Conservation (phyloP, 64 coral and sea anemone species). For the Acropora tenuis region DNA sequence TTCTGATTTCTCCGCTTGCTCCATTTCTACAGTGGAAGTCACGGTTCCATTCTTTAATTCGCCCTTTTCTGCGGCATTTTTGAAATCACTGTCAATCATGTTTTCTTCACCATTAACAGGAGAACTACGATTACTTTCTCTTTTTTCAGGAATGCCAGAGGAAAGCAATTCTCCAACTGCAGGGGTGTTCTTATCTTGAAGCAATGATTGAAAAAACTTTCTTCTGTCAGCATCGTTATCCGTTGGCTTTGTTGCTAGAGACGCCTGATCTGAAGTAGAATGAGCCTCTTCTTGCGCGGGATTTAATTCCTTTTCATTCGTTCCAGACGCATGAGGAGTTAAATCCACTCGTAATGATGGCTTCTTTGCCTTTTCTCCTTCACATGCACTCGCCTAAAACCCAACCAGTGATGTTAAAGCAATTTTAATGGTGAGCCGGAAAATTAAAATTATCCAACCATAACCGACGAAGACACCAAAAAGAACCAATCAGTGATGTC, state of each 20-base stretch:
- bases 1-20: not conserved
- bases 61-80: not conserved
- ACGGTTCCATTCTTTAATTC: not conserved
- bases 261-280: not conserved
- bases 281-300: not conserved
- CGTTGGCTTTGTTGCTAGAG: conserved; percentile 35
- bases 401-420: not conserved
- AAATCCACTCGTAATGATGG: not conserved
- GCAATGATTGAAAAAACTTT: conserved; percentile 85
- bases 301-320: not conserved
- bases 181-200: conserved; percentile 65
- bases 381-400: conserved; percentile 50
- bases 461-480: too few relatives aligned
- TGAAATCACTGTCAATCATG: not conserved
- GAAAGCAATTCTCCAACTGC: conserved; percentile 13
- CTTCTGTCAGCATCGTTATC: conserved; percentile 73
- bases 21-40: not conserved
- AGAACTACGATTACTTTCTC: conserved; percentile 25
- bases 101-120: not conserved
- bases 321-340: not conserved
- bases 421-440: too few relatives aligned
- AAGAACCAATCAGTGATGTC: too few relatives aligned
- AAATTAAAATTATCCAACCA: too few relatives aligned
- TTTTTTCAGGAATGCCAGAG: conserved; percentile 75
- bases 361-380: conserved; percentile 43